Evolutionary conservation across 1,140 invertebrate species (phyloP).

Genomic region (Drosophila sulfurigaster): DNA sequence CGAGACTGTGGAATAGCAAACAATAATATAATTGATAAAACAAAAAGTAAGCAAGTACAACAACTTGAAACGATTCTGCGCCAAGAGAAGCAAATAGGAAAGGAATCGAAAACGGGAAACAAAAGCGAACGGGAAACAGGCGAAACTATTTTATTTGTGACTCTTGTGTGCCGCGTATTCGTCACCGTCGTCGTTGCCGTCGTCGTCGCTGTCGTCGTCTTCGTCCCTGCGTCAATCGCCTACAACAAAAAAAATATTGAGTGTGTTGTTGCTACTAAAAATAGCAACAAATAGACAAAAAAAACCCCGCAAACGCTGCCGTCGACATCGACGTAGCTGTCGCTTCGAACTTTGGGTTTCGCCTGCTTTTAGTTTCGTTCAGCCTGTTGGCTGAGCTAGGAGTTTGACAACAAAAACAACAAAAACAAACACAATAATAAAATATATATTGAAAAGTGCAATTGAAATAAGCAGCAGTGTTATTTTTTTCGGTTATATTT

Average conservation of each 20-base stretch:
- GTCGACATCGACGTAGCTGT: too few species aligned
- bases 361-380: slow-evolving; percentile 23
- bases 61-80: slow-evolving; percentile 11
- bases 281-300: slow-evolving; percentile 68
- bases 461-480: not conserved
- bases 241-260: slow-evolving; percentile 3
- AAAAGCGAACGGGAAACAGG: slow-evolving; percentile 13
- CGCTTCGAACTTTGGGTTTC: slow-evolving; percentile 13
- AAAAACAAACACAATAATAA: not conserved
- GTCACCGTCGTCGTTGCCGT: slow-evolving; percentile 1
- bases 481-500: slow-evolving; percentile 27
- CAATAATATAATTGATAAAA: slow-evolving; percentile 63
- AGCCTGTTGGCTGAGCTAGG: slow-evolving; percentile 28
- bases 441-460: slow-evolving; percentile 21
- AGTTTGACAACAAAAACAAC: slow-evolving; percentile 11
- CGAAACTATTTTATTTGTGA: slow-evolving; percentile 16
- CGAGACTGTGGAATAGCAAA: slow-evolving; percentile 39
- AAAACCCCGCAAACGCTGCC: slow-evolving; percentile 19
- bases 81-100: not conserved
- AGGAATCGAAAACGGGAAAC: slow-evolving; percentile 22
- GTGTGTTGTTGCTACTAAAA: slow-evolving; percentile 64
- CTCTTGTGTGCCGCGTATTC: not conserved
- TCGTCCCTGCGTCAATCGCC: slow-evolving; percentile 30
- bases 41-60: slow-evolving; percentile 26
- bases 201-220: slow-evolving; percentile 17